Base-by-base conservation (phyloP, 2,113 vertebrate species). In the Hiodon tergisus region DNA sequence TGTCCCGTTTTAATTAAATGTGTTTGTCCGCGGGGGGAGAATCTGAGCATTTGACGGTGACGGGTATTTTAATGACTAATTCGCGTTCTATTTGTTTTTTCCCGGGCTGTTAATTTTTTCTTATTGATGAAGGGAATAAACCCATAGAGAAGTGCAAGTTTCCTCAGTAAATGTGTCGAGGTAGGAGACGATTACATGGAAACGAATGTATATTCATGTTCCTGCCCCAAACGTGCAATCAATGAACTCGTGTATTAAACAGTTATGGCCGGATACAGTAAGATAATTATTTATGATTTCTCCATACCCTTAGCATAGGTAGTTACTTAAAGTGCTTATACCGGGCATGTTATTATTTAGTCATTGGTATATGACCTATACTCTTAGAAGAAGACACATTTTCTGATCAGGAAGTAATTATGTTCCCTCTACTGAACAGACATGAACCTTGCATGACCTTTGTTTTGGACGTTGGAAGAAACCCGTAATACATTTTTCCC, bases 401-500 rank as follows among this genome's bases (percentile, higher is more conserved):
- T 31, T 31, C 46, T 2, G 63, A 66, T 48, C 46, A 10, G 10
- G 5, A 57, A 47, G 48, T 70, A 70, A 53, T 4, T 4, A 55
- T 5, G 69, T 57, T 31, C 52, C 6, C 17, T 46, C 7, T 17
- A 16, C 31, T 70, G 9, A 55, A 55, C 52, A 70, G 69, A 9
- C 52, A 70, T 57, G 16, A 55, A 16, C 17, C 51, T 31, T 57
- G 69, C 47, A 7, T 50, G 14, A 11, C 6, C 46, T 4, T 4
- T 52, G 51, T 17, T 52, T 17, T 55, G 52, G 57, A 70, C 55
- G 52, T 52, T 70, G 55, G 51, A 69, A 69, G 67, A 51, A 69
- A 51, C 17, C 13, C 50, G n/a, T 14, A 69, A 8, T 14, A 50
- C 31, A 17, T 17, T n/a, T 5, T 11, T 8, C 4, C 31, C 31